A percentile compares a stretch with the other conserved stretches of the same genome.
Conservation (phyloP, 2,113 vertebrate genomes). For the Trematomus loennbergii region DNA sequence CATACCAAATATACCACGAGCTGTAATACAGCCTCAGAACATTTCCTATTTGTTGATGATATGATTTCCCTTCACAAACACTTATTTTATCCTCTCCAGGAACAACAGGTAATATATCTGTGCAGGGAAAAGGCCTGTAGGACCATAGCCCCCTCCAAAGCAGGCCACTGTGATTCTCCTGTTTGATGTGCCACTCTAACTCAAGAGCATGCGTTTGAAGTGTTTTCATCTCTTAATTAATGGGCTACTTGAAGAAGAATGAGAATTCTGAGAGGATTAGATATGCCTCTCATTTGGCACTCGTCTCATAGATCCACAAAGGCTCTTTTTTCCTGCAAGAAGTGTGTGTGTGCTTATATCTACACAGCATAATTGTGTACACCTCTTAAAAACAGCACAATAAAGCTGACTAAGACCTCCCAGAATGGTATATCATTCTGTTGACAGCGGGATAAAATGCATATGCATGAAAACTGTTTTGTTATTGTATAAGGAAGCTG, state of each 20-base stretch:
- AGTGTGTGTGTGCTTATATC: constrained; percentile 33
- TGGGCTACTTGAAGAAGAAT: constrained; percentile 65
- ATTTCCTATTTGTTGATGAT: constrained; percentile 20
- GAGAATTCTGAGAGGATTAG: constrained; percentile 48
- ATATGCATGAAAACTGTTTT: constrained; percentile 23
- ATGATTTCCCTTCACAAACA: constrained; percentile 11
- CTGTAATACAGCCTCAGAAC: constrained; percentile 1
- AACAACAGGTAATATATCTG: constrained; percentile 11
- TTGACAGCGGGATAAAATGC: constrained; percentile 20
- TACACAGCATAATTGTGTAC: constrained; percentile 16
- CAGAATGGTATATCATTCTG: constrained; percentile 23
- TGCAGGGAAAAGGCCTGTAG: constrained; percentile 36
- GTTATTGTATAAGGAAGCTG: constrained; percentile 1
- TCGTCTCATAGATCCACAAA: constrained; percentile 46
- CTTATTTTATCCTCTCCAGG: constrained; percentile 39
- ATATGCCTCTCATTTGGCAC: constrained; percentile 48
- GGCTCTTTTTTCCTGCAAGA: constrained; percentile 38
- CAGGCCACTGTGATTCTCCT: constrained; percentile 15
- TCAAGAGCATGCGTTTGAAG: constrained; percentile 69
- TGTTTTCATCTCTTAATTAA: constrained; percentile 73
- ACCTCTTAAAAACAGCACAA: constrained; percentile 6
- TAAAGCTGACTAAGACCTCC: constrained; percentile 29
- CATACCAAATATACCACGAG: neutral
- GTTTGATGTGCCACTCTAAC: constrained; percentile 67
- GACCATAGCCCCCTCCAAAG: constrained; percentile 24